These are phyloP conservation scores for Dipodomys merriami DNA, from an alignment of 2,113 vertebrate species.

Conservation along the genomic window DNA sequence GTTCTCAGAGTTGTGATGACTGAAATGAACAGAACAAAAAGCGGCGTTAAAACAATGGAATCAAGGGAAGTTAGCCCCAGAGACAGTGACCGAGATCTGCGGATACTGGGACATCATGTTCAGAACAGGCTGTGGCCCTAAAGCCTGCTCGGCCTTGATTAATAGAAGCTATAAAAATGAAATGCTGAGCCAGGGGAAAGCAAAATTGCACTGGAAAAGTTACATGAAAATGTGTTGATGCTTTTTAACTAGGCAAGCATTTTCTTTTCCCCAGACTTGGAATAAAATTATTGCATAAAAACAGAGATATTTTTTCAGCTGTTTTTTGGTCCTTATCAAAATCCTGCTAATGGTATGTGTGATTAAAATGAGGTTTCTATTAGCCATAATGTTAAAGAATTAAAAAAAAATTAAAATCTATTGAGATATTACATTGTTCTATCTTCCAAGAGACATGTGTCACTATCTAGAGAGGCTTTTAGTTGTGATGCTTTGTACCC, in stretches of 20 bases:
- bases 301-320: neutral
- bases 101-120: neutral
- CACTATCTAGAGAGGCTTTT: neutral
- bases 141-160: slow-evolving; percentile 62
- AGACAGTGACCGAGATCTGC: neutral
- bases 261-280: no score
- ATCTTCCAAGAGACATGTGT: no score
- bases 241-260: neutral
- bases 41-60: neutral
- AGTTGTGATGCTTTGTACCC: neutral
- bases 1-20: neutral
- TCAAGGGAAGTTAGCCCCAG: neutral
- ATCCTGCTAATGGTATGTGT: neutral
- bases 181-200: slow-evolving; percentile 53
- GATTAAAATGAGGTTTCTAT: neutral
- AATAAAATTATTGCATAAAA: neutral
- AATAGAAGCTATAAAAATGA: slow-evolving; percentile 54
- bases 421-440: neutral
- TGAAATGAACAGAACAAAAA: neutral
- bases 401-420: neutral
- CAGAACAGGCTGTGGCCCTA: neutral
- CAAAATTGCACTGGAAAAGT: slow-evolving; percentile 12
- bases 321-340: neutral
- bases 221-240: slow-evolving; percentile 36
- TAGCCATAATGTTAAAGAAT: neutral